Percentiles rank a stretch among this genome's conserved stretches.
Evolutionary conservation across 2,888 invertebrate species (phyloP).

Genomic region (Chrysina gloriosa): DNA sequence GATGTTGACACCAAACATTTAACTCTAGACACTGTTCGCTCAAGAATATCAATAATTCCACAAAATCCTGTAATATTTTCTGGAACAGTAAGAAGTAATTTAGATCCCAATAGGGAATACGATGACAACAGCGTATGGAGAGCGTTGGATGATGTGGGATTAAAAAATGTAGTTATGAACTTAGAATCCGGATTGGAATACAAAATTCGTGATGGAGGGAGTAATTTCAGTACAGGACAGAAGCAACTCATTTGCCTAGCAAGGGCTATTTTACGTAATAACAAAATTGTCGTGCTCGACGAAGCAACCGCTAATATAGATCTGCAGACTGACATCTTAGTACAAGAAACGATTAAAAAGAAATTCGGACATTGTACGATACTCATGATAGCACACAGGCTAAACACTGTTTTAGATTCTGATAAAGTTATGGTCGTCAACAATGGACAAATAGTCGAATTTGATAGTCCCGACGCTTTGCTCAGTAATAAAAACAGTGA

Average conservation of each 20-base stretch:
- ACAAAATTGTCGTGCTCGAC: conserved; percentile 62
- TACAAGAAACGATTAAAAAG: conserved; percentile 77
- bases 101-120: conserved; percentile 87
- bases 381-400: conserved; percentile 82
- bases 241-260: conserved; percentile 78
- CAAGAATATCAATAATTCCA: conserved; percentile 84
- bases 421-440: conserved; percentile 85
- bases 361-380: conserved; percentile 82
- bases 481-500: conserved; percentile 71
- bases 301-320: conserved; percentile 87
- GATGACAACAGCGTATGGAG: conserved; percentile 83
- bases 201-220: conserved; percentile 75
- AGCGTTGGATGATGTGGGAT: conserved; percentile 82
- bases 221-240: conserved; percentile 65
- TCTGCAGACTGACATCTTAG: conserved; percentile 78
- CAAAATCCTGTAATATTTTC: conserved; percentile 89
- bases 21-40: conserved; percentile 80
- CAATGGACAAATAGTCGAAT: conserved; percentile 78
- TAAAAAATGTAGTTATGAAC: conserved; percentile 75
- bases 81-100: conserved; percentile 85
- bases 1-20: conserved; percentile 75
- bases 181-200: conserved; percentile 61
- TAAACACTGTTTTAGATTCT: conserved; percentile 86
- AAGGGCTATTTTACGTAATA: conserved; percentile 68
- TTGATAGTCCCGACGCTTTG: conserved; percentile 77